Evolutionary conservation across 1,140 invertebrate genomes (phyloP).

Genomic region (Andricus grossulariae): DNA sequence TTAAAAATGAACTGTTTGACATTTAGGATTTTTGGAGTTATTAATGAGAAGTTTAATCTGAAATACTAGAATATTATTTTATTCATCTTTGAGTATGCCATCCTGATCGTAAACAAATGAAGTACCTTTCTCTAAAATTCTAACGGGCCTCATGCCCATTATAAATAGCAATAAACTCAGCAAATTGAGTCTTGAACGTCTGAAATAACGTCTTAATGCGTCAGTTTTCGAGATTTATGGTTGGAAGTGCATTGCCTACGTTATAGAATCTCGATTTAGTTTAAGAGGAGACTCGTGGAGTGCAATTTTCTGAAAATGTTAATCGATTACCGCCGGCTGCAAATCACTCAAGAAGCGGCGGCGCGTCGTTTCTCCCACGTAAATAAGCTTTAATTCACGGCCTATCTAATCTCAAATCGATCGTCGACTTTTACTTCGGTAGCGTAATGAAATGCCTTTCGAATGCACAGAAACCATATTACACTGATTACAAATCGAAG

Average conservation of each 20-base stretch:
- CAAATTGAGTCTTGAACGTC: constrained; percentile 3
- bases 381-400: constrained; percentile 26
- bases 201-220: constrained; percentile 8
- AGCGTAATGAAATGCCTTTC: constrained; percentile 31
- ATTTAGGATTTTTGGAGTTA: too few species aligned
- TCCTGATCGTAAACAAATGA: background rate
- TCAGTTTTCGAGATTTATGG: constrained; percentile 18
- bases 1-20: too few species aligned
- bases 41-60: too few species aligned
- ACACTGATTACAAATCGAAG: constrained; percentile 1
- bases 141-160: background rate
- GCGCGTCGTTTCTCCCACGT: constrained; percentile 12
- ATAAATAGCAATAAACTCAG: constrained; percentile 3
- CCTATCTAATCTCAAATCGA: constrained; percentile 28
- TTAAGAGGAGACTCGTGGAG: background rate
- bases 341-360: constrained; percentile 1
- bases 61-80: too few species aligned
- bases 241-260: background rate
- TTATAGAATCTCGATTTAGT: background rate
- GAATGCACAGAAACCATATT: constrained; percentile 12
- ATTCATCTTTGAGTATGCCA: too few species aligned
- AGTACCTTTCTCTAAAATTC: background rate
- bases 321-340: constrained; percentile 26
- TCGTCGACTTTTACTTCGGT: constrained; percentile 28
- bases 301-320: constrained; percentile 26